Base-by-base conservation (phyloP, 2,797 vertebrate species). In the Paguma larvata region DNA sequence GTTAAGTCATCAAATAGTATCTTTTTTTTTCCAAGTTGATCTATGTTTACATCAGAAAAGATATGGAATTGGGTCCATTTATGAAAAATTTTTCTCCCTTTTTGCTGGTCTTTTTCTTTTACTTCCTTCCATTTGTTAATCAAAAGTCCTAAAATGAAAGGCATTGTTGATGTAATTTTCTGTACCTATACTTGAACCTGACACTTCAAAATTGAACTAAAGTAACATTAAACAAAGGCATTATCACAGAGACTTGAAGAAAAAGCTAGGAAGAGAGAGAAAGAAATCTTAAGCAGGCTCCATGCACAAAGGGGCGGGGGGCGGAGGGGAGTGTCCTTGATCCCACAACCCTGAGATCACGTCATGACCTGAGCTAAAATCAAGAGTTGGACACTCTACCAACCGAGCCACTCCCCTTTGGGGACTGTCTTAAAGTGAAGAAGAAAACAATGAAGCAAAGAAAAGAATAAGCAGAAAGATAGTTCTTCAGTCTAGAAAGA, bases 181-280 rank as follows among this genome's bases (percentile, higher is more conserved):
- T 95, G 4, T 62, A 88, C 59, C 63, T 93, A 15, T 56, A 48
- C 88, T 73, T 94, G 34, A 86, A 94, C 94, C 27, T 89, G 19
- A 93, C 48, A 93, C 48, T 95, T 96, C 25, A 88, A 95, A 95
- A 84, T 12, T 92, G 7, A 93, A 59, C 62, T 85, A 75, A 94
- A 77, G 32, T 48, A 84, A 44, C 62, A 84, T 78, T 68, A 95
- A 63, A 89, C 11, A 23, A 1, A 48, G 16, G 68, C 25, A 79
- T 56, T 67, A 77, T 38, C n/a, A 14, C 38, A 8, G 32, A 5
- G 4, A 79, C 25, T 62, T 56, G 21, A 18, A 53, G 16, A 53
- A 16, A 16, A 16, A 53, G 51, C 51, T 53, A 19, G 56, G 21
- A 8, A 56, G 53, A 56, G 53, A 18, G 6, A 23, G 56, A 56